Conservation (phyloP, 2,797 vertebrate genomes). For the Heliangelus exortis region DNA sequence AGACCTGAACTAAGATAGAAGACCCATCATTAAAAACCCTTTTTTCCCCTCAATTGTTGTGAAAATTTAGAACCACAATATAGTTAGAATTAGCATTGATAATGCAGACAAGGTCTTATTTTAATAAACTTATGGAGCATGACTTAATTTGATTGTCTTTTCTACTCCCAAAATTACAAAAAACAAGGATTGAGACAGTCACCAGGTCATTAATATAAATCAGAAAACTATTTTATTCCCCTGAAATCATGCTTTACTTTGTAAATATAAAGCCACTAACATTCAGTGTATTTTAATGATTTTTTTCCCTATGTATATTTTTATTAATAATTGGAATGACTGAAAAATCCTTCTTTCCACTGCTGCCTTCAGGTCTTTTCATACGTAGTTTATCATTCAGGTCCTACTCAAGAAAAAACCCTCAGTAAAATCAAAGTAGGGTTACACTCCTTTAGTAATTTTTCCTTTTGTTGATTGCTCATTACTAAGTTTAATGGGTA, state of each 20-base stretch:
- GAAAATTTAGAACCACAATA: background rate
- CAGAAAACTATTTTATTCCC: background rate
- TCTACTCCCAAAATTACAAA: background rate
- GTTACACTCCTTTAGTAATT: background rate
- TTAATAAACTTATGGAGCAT: background rate
- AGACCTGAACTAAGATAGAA: background rate
- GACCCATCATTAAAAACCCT: background rate
- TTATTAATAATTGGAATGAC: background rate
- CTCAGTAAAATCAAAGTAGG: background rate
- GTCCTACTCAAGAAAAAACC: background rate
- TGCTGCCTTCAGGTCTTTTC: background rate
- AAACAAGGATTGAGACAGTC: accelerated
- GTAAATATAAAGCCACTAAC: background rate
- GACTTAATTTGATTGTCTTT: background rate
- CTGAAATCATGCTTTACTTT: background rate
- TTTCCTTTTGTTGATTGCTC: background rate
- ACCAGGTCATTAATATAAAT: background rate
- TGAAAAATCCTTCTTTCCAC: background rate
- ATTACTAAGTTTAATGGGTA: background rate
- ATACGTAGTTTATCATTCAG: background rate
- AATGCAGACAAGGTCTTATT: background rate
- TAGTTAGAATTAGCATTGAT: background rate
- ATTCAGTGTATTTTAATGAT: background rate
- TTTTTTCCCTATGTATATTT: background rate
- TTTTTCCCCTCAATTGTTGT: background rate